Evolutionary conservation across 1,140 invertebrate genomes (phyloP), one percentile per base, ranked within the genome.

Genomic region (Oncopodura yosiiana): DNA sequence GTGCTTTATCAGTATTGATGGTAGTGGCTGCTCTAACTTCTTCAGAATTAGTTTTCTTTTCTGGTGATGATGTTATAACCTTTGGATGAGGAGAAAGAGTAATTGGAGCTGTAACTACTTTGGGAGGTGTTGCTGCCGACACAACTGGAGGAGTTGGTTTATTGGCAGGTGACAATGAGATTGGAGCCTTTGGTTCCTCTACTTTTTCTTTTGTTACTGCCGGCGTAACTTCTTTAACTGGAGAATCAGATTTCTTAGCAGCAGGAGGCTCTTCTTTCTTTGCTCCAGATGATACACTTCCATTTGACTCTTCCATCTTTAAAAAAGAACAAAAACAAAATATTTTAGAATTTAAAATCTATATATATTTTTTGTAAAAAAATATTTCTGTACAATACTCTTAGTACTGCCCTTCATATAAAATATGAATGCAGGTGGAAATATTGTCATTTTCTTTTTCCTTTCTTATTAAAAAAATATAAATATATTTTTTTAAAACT

Each of bases 341-440:
- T 11, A 32, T 14, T 46, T 19, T 3, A 19, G 11, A 4, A 42
- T 23, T 42, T 21, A 18, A 3, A 23, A 14, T 23, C 18, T 19
- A 21, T 11, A 21, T 11, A 12, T 19, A 9, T 43, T 26, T 27
- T 24, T 14, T 21, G 16, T n/a, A 5, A n/a, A 12, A 37, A 41
- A 39, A 53, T 21, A 46, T 30, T 29, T 39, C 18, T 55, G 45
- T 55, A n/a, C 46, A 48, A 26, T 48, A 45, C 41, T 56, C 54
- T 56, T 56, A 56, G 54, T 48, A 50, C 48, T 56, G 54, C 54
- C 37, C 16, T 45, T n/a, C 54, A 56, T 38, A 56, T 56, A 8
- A 29, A 36, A 9, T 37, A 38, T 50, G 54, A 42, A 56, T 50
- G 54, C 54, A 56, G 48, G 54, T 56, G 54, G 54, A 56, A 56